Conservation (phyloP, 2,797 vertebrate genomes). For the Oreochromis grahami region DNA sequence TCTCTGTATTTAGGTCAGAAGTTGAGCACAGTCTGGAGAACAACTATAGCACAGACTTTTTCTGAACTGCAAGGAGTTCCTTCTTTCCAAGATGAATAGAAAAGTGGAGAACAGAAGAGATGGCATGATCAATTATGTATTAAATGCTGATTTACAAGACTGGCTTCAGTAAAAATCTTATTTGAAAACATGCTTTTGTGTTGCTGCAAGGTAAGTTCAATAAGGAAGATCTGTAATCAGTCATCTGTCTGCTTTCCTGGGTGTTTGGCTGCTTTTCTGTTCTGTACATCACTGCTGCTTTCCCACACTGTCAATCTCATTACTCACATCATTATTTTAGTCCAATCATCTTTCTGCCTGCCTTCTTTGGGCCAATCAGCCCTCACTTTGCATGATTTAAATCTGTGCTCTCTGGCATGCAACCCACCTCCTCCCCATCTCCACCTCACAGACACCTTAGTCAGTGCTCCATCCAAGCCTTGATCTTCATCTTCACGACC, state of each 20-base stretch:
- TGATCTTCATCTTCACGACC: background rate
- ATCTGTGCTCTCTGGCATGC: background rate
- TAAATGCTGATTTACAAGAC: background rate
- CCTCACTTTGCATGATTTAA: background rate
- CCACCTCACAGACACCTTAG: background rate
- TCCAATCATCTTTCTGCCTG: background rate
- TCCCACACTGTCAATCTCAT: background rate
- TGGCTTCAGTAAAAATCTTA: background rate
- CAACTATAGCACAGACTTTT: background rate
- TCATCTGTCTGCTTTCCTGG: background rate
- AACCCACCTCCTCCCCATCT: background rate
- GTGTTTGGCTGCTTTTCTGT: background rate
- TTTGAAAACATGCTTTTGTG: background rate
- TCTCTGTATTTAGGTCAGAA: constrained; percentile 48
- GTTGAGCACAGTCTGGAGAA: background rate
- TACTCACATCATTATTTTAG: background rate
- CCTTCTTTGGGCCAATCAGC: background rate
- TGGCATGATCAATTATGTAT: background rate
- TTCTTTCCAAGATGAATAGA: background rate
- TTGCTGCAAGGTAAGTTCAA: background rate
- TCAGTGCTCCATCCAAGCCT: background rate
- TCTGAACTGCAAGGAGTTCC: background rate
- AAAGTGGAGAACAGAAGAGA: background rate
- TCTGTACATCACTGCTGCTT: background rate
- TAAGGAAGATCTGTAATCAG: background rate